phyloP scores from a whole-genome alignment of 2,113 vertebrate genomes.

The Corvus hawaiiensis region DNA sequence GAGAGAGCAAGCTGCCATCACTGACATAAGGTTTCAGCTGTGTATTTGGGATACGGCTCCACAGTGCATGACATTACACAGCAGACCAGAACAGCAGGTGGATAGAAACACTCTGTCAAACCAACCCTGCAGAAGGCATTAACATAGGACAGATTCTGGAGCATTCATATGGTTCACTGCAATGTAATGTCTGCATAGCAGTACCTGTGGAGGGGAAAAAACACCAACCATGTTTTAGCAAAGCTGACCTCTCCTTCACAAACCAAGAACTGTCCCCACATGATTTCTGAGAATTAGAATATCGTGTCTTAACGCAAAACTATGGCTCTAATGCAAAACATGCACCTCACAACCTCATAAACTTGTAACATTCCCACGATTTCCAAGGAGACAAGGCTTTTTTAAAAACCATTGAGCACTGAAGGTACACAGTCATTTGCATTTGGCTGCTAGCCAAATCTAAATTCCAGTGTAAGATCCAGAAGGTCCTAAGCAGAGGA shows the following conservation, averaged over 20 bases:
- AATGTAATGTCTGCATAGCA: background rate
- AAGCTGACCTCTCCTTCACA: background rate
- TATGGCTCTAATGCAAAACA: background rate
- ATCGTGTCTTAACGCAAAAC: background rate
- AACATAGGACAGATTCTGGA: background rate
- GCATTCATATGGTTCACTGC: background rate
- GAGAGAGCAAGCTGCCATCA: background rate
- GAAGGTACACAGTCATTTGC: background rate
- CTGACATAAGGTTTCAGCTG: background rate
- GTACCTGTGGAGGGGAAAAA: background rate
- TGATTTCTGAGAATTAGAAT: background rate
- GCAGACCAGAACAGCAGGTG: background rate
- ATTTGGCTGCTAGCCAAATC: background rate
- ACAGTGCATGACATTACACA: background rate
- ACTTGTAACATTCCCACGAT: background rate
- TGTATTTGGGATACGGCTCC: background rate
- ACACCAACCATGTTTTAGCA: background rate
- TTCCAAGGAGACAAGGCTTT: background rate
- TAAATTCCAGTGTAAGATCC: background rate
- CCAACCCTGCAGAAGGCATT: background rate
- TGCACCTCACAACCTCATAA: background rate
- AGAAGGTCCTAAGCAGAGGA: background rate
- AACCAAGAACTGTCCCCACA: background rate
- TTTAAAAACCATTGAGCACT: background rate
- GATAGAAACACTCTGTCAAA: background rate